Conservation (phyloP, 2,797 vertebrate genomes). For the Chelonia mydas region DNA sequence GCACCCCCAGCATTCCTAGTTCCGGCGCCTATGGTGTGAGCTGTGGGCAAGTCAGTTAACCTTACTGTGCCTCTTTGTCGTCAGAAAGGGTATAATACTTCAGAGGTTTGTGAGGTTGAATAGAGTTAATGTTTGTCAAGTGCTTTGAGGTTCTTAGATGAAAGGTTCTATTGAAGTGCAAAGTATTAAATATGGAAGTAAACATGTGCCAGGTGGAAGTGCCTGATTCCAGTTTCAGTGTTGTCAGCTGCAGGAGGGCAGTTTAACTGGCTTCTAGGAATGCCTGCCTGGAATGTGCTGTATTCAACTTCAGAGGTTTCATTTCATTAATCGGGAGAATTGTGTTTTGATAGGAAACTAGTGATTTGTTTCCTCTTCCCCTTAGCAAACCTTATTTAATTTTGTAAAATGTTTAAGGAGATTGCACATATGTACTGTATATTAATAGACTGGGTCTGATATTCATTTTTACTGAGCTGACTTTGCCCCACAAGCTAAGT, state of each 20-base stretch:
- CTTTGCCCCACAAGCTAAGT: background rate
- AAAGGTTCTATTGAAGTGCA: slow-evolving; percentile 8
- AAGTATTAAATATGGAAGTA: slow-evolving; percentile 1
- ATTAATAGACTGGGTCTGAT: background rate
- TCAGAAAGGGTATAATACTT: background rate
- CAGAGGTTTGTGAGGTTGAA: background rate
- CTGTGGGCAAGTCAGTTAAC: background rate
- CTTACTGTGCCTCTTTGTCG: slow-evolving; percentile 4
- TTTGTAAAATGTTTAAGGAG: background rate
- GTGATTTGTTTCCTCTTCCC: background rate
- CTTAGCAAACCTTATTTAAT: background rate
- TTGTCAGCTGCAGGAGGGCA: background rate
- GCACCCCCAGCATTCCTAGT: too few relatives aligned
- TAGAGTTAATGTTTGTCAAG: background rate
- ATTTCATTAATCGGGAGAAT: background rate
- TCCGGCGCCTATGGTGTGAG: background rate
- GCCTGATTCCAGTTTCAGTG: background rate
- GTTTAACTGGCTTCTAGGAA: background rate
- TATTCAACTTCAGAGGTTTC: background rate
- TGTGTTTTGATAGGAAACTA: background rate
- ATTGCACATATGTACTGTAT: background rate
- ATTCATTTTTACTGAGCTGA: background rate
- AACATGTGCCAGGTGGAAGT: background rate
- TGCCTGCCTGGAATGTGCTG: background rate
- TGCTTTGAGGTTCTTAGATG: background rate